phyloP scores from a whole-genome alignment of 2,113 vertebrate species.

The Seriola rivoliana region DNA sequence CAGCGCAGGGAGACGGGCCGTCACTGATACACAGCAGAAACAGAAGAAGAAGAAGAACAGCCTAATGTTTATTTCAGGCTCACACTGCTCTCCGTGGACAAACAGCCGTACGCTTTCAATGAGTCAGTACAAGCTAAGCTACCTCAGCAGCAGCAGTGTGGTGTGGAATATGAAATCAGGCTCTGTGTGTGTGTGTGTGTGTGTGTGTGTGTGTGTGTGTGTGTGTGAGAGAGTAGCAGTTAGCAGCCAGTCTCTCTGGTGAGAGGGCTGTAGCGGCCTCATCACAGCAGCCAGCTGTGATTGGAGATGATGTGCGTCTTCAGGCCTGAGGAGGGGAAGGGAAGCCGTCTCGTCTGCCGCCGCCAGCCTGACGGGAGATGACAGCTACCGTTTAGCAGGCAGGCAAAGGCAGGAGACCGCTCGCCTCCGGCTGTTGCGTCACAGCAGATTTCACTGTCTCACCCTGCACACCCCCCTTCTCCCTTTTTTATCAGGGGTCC shows the following conservation, averaged over 20 bases:
- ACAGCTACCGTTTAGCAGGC: constrained; percentile 67
- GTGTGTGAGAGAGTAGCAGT: constrained; percentile 22
- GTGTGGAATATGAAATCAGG: constrained; percentile 28
- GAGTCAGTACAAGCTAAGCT: constrained; percentile 39
- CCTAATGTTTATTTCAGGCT: constrained; percentile 43
- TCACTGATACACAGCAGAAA: constrained; percentile 21
- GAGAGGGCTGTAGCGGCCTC: constrained; percentile 22
- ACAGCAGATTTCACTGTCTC: constrained; percentile 32
- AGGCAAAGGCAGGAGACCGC: constrained; percentile 36
- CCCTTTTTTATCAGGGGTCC: not conserved
- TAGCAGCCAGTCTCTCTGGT: constrained; percentile 41
- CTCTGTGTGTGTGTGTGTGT: constrained; percentile 10
- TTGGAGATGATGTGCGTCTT: constrained; percentile 65
- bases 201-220: not conserved
- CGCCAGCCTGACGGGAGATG: constrained; percentile 60
- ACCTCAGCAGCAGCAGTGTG: constrained; percentile 30
- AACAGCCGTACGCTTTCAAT: constrained; percentile 33
- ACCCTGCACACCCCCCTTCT: not conserved
- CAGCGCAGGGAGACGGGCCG: constrained; percentile 10
- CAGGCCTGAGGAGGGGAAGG: constrained; percentile 47
- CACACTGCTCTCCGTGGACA: constrained; percentile 22
- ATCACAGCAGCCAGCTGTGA: constrained; percentile 62
- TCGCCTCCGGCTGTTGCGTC: constrained; percentile 54
- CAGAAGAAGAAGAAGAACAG: constrained; percentile 12
- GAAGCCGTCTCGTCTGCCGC: constrained; percentile 53